Conservation (phyloP, 2,797 vertebrate species). For the Echiichthys vipera region DNA sequence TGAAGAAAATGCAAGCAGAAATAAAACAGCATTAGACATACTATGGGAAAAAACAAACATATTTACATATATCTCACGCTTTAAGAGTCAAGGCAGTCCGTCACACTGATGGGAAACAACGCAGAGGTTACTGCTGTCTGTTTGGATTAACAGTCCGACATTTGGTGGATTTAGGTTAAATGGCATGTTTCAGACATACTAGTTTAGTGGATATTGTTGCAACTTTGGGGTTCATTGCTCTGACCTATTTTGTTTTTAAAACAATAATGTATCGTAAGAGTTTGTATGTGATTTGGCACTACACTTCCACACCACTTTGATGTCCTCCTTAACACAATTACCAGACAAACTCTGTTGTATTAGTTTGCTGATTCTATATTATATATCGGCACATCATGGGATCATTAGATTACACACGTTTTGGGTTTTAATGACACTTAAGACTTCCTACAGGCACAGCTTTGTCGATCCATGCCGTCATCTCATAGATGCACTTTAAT, state of each 20-base stretch:
- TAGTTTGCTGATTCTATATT: constrained; percentile 1
- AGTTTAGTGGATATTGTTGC: neutral
- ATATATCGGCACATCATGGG: constrained; percentile 7
- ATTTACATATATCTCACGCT: constrained; percentile 66
- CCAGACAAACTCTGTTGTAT: neutral
- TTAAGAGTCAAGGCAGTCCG: constrained; percentile 26
- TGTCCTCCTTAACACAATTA: neutral
- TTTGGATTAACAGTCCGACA: neutral
- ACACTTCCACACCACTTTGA: neutral
- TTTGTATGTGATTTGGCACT: neutral
- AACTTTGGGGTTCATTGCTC: neutral
- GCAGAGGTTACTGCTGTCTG: neutral
- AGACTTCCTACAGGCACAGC: neutral
- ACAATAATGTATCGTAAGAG: neutral
- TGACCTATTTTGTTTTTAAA: neutral
- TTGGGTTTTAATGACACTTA: neutral
- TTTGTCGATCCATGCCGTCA: constrained; percentile 4
- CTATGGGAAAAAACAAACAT: constrained; percentile 52
- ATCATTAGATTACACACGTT: constrained; percentile 8
- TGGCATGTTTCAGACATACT: neutral
- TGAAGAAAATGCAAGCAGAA: constrained; percentile 64
- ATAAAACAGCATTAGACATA: constrained; percentile 61
- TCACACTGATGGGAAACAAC: constrained; percentile 7
- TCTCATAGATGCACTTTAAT: constrained; percentile 13
- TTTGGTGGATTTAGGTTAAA: neutral